Percentiles rank a stretch among this genome's conserved stretches.
Conservation (phyloP, 2,797 vertebrate genomes). For the Limosa lapponica region DNA sequence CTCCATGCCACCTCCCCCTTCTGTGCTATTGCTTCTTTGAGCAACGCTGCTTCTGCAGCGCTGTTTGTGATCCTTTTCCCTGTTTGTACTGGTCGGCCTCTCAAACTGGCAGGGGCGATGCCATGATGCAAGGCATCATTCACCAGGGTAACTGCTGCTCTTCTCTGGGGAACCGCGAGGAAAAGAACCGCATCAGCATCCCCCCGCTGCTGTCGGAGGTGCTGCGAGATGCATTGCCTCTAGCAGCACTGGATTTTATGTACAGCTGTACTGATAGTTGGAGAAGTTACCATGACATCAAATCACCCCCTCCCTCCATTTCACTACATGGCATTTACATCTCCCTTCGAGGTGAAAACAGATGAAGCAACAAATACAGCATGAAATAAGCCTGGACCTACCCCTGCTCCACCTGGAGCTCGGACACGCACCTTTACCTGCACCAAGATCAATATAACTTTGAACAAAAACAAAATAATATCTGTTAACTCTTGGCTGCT, state of each 20-base stretch:
- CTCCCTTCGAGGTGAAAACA: not conserved
- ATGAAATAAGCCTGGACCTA: not conserved
- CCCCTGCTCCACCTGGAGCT: not conserved
- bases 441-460: not conserved
- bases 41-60: not conserved
- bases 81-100: not conserved
- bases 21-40: not conserved
- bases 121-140: not conserved
- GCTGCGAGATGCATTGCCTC: not conserved
- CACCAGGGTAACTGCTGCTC: not conserved
- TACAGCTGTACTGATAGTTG: not conserved
- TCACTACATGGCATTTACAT: not conserved
- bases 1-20: not conserved
- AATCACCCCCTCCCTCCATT: not conserved
- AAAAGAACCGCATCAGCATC: not conserved
- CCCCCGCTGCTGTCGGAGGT: not conserved
- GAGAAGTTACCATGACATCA: constrained; percentile 32
- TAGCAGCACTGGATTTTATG: not conserved
- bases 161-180: rapidly evolving
- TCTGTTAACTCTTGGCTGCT: not conserved
- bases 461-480: not conserved
- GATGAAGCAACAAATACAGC: not conserved
- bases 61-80: not conserved
- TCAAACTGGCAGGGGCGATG: not conserved
- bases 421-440: not conserved